Conservation (phyloP, 2,797 vertebrate genomes). For the Sebastes itinus region DNA sequence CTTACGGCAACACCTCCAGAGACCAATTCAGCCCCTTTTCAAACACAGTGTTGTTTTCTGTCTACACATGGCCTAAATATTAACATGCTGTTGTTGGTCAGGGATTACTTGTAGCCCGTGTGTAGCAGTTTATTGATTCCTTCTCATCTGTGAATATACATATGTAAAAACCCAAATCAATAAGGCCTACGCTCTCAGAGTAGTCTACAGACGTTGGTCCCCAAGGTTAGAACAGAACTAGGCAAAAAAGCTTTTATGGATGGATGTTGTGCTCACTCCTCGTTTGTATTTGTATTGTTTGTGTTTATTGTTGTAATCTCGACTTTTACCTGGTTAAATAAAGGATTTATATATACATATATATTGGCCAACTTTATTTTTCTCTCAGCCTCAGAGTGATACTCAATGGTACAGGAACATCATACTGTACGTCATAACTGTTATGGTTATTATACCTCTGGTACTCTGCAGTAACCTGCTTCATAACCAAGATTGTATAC, state of each 20-base stretch:
- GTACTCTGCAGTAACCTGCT: neutral
- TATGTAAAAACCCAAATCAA: neutral
- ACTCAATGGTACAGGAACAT: neutral
- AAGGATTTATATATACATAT: neutral
- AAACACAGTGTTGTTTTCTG: neutral
- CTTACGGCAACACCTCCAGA: neutral
- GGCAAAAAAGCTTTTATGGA: neutral
- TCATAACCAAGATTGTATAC: conserved; percentile 3
- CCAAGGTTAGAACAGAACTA: neutral
- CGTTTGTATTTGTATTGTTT: neutral
- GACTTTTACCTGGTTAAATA: neutral
- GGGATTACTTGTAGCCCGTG: neutral
- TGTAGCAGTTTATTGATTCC: neutral
- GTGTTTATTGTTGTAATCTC: neutral
- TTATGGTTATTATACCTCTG: conserved; percentile 21
- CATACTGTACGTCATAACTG: neutral
- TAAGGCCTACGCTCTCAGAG: neutral
- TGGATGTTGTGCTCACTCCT: neutral
- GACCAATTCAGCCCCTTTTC: neutral
- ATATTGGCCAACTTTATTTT: neutral
- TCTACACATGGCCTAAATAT: neutral
- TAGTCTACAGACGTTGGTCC: neutral
- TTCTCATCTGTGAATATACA: neutral
- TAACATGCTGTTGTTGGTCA: neutral
- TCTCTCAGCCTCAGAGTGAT: neutral